Conservation (phyloP, 23 tunicate genomes). For the Styela plicata region DNA sequence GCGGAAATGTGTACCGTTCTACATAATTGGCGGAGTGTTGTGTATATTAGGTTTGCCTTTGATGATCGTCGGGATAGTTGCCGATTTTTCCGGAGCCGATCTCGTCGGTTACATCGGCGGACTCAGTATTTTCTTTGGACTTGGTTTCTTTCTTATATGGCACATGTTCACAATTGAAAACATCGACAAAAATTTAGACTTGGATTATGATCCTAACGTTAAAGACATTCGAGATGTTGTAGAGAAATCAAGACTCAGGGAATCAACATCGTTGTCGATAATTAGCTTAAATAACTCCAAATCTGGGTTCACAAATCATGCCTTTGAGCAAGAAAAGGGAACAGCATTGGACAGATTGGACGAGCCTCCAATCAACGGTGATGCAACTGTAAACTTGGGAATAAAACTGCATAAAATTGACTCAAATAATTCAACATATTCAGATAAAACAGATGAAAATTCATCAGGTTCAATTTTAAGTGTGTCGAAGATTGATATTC, state of each 20-base stretch:
- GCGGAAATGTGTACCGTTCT: slow-evolving; percentile 55
- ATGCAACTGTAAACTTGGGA: not conserved
- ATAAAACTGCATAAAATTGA: not conserved
- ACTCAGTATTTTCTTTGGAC: slow-evolving; percentile 48
- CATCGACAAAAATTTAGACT: not conserved
- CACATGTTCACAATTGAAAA: slow-evolving; percentile 62
- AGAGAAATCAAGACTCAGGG: slow-evolving; percentile 1
- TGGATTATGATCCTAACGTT: slow-evolving; percentile 18
- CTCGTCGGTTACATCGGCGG: slow-evolving; percentile 79
- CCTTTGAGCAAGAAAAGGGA: not conserved
- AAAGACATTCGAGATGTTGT: slow-evolving; percentile 19
- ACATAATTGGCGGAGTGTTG: slow-evolving; percentile 47
- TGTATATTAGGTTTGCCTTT: slow-evolving; percentile 54
- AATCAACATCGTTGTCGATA: not conserved
- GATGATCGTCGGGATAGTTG: slow-evolving; percentile 74
- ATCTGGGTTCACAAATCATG: not conserved
- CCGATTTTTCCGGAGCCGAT: slow-evolving; percentile 40
- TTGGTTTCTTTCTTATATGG: slow-evolving; percentile 69
- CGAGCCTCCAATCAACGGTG: not conserved
- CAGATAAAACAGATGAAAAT: not conserved
- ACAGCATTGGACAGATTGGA: not conserved
- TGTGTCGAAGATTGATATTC: not conserved
- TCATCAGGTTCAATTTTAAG: not conserved
- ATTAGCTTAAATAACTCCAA: not conserved
- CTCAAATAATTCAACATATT: not conserved